Base-by-base conservation (phyloP, 1,140 invertebrate species). In the Pogonus chalceus region DNA sequence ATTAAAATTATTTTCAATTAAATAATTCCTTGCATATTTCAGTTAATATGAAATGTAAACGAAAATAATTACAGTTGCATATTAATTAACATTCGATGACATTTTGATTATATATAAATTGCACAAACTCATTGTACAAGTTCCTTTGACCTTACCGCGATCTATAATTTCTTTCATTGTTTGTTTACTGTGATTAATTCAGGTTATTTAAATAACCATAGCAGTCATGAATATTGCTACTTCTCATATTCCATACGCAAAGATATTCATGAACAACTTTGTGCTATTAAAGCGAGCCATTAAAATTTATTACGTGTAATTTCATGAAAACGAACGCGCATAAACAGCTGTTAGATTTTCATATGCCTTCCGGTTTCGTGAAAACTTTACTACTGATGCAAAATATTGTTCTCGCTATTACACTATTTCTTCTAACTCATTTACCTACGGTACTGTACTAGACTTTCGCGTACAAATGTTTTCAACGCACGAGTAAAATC, bases 271-370 rank as follows among this genome's bases (percentile, higher is more conserved):
- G 18, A 12, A 12, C 37, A 43, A 43, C 37, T 9, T 43, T 16
- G n/a, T 12, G 37, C 9, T 43, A 43, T 43, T 43, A 43, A 43
- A 43, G 18, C 37, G 37, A 43, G 7, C 18, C 37, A 43, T 43
- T 43, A 43, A 43, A 43, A 9, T 43, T 43, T 43, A 43, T 43
- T 43, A 43, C 37, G 18, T 43, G 18, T 43, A 43, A 43, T 43
- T 43, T 43, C 37, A 43, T 43, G 37, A 43, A 43, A 43, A 43
- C 7, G 18, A 43, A 43, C 37, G 37, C 37, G 37, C 37, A 43
- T 43, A 43, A 43, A 43, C 37, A 43, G 37, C 37, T 43, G 37
- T 43, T 43, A 18, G 37, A 18, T 43, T 43, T 31, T 31, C 26
- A 31, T 31, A 14, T 31, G 26, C 4, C 26, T 31, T 31, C 26